Evolutionary conservation across 2,888 invertebrate species (phyloP), one percentile per base, ranked within the genome.

Genomic region (Xiphydria camelus): DNA sequence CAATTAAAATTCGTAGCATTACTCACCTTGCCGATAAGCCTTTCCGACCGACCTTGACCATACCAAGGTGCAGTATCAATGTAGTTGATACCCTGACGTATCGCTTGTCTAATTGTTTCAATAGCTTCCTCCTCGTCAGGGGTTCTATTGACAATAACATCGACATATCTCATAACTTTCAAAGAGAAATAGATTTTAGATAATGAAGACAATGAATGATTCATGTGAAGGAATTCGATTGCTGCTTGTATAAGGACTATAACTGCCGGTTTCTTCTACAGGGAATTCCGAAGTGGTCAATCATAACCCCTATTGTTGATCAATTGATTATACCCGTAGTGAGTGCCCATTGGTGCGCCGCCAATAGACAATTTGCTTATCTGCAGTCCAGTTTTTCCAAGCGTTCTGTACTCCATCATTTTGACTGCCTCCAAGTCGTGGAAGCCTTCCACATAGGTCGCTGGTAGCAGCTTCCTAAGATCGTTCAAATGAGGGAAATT

Each of bases 51-150:
- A 1, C 94, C 91, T 68, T 92, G 87, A 0, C 96, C 96, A 68
- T 96, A 96, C 86, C 87, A 96, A 0, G 94, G 94, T 0, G 89
- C 90, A 0, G 94, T 94, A 70, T 97, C 96, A 45, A 97, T 83
- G 63, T 91, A 93, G 77, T 97, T 97, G 12, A 97, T 81, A 4
- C 95, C 96, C 25, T 78, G 79, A 66, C 83, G 86, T 2, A 96
- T 70, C 0, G 89, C 87, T 57, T 84, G 79, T 39, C 81, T 81
- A 23, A 96, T 80, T 1, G 91, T 83, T 42, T 81, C 76, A 39
- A 88, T 81, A 25, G 86, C 86, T 55, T 86, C 85, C 18, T 81
- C 77, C 57, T 89, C 83, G 34, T 87, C 80, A 51, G 79, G 82
- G 0, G 78, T 68, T 38, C 89, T 90, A 68, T 41, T 77, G 48